A percentile compares a stretch with the other conserved stretches of the same genome.
phyloP scores from a whole-genome alignment of 2,888 invertebrate species.

The Nymphalis polychloros region DNA sequence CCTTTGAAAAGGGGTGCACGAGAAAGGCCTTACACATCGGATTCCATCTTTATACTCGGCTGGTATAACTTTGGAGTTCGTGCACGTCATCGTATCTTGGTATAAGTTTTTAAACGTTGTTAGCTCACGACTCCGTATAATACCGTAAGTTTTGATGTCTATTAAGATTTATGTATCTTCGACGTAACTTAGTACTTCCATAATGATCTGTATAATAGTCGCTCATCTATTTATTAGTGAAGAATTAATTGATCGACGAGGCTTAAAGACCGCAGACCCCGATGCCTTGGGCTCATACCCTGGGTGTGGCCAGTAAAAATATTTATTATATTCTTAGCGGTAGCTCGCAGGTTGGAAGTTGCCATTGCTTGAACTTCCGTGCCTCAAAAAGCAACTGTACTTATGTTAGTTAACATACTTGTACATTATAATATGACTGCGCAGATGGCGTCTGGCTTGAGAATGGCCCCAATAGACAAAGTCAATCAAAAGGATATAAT shows the following conservation, averaged over 20 bases:
- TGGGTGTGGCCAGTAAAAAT: too few species aligned
- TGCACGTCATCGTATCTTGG: background rate
- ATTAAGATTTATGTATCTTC: constrained; percentile 1
- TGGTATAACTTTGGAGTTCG: constrained; percentile 13
- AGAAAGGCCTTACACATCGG: constrained; percentile 14
- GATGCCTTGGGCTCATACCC: too few species aligned
- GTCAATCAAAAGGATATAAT: too few species aligned
- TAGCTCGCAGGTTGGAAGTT: too few species aligned
- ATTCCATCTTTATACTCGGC: constrained; percentile 8
- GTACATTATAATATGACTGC: too few species aligned
- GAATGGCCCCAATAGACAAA: too few species aligned
- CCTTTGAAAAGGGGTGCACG: constrained; percentile 50
- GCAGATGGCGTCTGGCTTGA: too few species aligned
- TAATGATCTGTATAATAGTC: background rate
- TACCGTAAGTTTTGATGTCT: constrained; percentile 5
- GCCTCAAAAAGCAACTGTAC: too few species aligned
- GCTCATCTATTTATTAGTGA: background rate
- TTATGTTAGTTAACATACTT: too few species aligned
- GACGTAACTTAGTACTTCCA: background rate
- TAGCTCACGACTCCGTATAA: constrained; percentile 1
- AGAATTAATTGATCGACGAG: background rate
- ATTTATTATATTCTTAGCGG: too few species aligned
- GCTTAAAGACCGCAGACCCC: too few species aligned
- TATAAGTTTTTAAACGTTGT: constrained; percentile 3
- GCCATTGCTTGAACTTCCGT: background rate